A percentile compares a stretch with the other conserved stretches of the same genome.
Evolutionary conservation across 30 jellyfish, hydroid and myxozoan species (phyloP).

Genomic region (Turritopsis rubra): DNA sequence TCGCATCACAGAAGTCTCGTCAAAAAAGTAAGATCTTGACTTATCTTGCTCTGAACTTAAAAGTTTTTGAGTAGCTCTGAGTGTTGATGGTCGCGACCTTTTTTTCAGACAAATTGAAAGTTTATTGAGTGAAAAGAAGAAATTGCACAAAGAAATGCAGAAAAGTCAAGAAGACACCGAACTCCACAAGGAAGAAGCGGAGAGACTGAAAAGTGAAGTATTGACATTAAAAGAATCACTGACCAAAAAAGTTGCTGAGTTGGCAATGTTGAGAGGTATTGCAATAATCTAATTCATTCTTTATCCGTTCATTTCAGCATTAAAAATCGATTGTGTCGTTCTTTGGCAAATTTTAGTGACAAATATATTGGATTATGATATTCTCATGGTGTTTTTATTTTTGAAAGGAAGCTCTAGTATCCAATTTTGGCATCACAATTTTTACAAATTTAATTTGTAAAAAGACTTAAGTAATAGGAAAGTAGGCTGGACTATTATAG

Average conservation of each 20-base stretch:
- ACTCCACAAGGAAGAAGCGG: conserved; percentile 39
- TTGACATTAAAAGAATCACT: conserved; percentile 37
- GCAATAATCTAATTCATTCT: not conserved
- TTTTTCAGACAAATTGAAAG: conserved; percentile 66
- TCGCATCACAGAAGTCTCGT: not conserved
- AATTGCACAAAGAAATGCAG: conserved; percentile 46
- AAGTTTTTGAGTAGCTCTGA: not conserved
- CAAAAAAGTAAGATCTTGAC: not conserved
- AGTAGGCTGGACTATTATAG: too few species aligned
- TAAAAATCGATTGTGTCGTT: not conserved
- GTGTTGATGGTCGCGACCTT: not conserved
- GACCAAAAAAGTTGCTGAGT: conserved; percentile 48
- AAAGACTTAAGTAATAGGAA: too few species aligned
- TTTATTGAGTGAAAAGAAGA: conserved; percentile 53
- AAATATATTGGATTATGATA: too few species aligned
- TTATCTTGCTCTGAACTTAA: not conserved
- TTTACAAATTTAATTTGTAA: too few species aligned
- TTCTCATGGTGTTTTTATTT: too few species aligned
- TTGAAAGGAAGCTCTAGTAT: too few species aligned
- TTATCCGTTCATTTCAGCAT: not conserved
- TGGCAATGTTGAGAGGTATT: conserved; percentile 69
- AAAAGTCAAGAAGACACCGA: conserved; percentile 52
- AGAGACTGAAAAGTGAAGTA: conserved; percentile 41
- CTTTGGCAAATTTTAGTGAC: too few species aligned
- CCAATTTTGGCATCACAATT: too few species aligned